These are phyloP conservation scores for Andrena praecox DNA, from an alignment of 2,888 invertebrate genomes.

Conservation along the genomic window DNA sequence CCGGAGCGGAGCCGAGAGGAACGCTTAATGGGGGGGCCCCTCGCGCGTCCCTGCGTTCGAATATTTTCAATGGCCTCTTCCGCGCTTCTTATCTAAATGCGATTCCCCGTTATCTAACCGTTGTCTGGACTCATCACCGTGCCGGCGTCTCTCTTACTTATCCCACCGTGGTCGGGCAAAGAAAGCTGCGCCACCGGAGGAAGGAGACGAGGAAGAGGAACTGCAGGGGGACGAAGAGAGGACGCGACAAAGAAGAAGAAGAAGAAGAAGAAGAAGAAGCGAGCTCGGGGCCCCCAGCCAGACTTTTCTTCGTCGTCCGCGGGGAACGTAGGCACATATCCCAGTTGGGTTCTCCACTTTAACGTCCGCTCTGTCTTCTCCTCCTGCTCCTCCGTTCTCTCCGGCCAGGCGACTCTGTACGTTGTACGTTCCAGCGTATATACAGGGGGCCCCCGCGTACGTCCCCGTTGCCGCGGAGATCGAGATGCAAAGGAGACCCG, in stretches of 20 bases:
- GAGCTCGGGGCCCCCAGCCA: conserved; percentile 31
- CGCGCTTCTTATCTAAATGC: conserved; percentile 65
- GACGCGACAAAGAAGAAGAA: conserved; percentile 50
- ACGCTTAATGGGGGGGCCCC: conserved; percentile 57
- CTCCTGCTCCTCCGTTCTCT: conserved; percentile 29
- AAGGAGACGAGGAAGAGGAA: conserved; percentile 8
- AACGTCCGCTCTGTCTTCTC: conserved; percentile 65
- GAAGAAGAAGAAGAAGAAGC: conserved; percentile 51
- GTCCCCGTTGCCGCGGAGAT: conserved; percentile 70
- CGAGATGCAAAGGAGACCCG: conserved; percentile 81
- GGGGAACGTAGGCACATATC: conserved; percentile 58
- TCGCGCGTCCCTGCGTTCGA: conserved; percentile 47
- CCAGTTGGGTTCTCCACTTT: conserved; percentile 61
- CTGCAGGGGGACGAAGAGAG: conserved; percentile 13
- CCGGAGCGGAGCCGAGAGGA: conserved; percentile 37
- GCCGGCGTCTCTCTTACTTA: conserved; percentile 62
- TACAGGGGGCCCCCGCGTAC: conserved; percentile 53
- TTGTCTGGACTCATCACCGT: conserved; percentile 60
- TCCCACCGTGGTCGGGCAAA: conserved; percentile 34
- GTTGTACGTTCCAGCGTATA: conserved; percentile 64
- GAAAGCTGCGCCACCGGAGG: conserved; percentile 16
- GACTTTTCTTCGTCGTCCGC: conserved; percentile 61
- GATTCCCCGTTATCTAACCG: conserved; percentile 70
- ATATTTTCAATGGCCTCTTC: conserved; percentile 61
- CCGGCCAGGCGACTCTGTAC: conserved; percentile 30